Evolutionary conservation across 2,797 vertebrate species (phyloP).

Genomic region (Onychomys torridus): DNA sequence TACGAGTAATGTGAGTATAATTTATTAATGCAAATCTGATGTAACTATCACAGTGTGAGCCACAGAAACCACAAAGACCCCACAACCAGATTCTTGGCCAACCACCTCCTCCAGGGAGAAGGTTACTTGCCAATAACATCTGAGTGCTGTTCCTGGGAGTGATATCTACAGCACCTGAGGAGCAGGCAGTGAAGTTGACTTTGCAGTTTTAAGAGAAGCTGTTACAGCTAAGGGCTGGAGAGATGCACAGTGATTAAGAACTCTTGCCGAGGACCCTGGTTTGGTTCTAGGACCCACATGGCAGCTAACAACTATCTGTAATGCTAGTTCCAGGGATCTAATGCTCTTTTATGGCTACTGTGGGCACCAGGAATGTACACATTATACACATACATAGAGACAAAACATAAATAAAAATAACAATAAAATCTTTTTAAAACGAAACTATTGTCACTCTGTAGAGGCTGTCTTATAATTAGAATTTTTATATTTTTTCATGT

Average conservation of each 20-base stretch:
- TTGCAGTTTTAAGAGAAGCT: slow-evolving; percentile 33
- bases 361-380: background rate
- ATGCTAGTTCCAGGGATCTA: background rate
- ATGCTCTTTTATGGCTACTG: background rate
- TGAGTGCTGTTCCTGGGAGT: background rate
- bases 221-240: background rate
- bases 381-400: background rate
- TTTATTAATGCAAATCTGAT: slow-evolving; percentile 35
- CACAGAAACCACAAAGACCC: slow-evolving; percentile 66
- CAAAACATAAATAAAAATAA: background rate
- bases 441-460: background rate
- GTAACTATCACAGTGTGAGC: slow-evolving; percentile 27
- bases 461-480: slow-evolving; percentile 8
- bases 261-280: background rate
- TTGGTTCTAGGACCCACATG: background rate
- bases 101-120: slow-evolving; percentile 45
- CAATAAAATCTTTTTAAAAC: background rate
- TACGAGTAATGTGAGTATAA: slow-evolving; percentile 41
- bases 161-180: background rate
- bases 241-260: background rate
- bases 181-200: slow-evolving; percentile 1
- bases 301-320: background rate
- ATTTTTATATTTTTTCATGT: background rate
- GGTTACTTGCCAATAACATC: slow-evolving; percentile 46
- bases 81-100: slow-evolving; percentile 12